A percentile compares a stretch with the other conserved stretches of the same genome.
Evolutionary conservation across 2,113 vertebrate species (phyloP).

Genomic region (Hippocampus guttulatus): DNA sequence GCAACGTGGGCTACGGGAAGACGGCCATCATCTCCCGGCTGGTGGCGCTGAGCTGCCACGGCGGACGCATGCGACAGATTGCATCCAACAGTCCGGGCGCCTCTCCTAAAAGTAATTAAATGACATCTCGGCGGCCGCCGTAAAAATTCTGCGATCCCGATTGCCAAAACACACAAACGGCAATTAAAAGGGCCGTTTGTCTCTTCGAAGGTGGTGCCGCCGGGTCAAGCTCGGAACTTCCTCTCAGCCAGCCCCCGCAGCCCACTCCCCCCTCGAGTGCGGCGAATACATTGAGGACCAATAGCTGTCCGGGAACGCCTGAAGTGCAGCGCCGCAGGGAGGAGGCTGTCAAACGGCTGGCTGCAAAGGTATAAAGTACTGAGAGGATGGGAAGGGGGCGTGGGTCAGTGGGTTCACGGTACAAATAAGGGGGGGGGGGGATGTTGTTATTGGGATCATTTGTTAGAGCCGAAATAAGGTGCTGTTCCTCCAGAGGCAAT

Average conservation of each 20-base stretch:
- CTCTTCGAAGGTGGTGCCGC: conserved; percentile 71
- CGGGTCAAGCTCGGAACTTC: conserved; percentile 72
- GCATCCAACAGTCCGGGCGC: conserved; percentile 86
- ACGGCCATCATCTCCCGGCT: conserved; percentile 91
- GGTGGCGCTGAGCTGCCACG: conserved; percentile 96
- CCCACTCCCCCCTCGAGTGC: conserved; percentile 67
- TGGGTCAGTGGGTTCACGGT: neutral
- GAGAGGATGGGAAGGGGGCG: neutral
- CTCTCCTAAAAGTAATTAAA: conserved; percentile 79
- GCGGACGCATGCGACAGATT: conserved; percentile 95
- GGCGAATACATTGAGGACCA: conserved; percentile 58
- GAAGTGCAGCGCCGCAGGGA: conserved; percentile 75
- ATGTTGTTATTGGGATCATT: neutral
- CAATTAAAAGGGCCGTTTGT: neutral
- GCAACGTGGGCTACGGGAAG: conserved; percentile 94
- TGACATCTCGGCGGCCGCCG: neutral
- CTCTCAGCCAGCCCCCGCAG: conserved; percentile 78
- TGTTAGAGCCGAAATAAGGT: neutral
- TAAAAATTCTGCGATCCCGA: neutral
- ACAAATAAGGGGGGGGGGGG: neutral
- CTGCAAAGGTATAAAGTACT: conserved; percentile 79
- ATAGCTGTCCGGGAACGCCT: conserved; percentile 65
- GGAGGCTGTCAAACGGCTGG: conserved; percentile 82
- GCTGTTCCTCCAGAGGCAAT: neutral
- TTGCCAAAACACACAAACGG: neutral